phyloP scores from a whole-genome alignment of 2,888 invertebrate genomes.

The Zelleria hepariella region DNA sequence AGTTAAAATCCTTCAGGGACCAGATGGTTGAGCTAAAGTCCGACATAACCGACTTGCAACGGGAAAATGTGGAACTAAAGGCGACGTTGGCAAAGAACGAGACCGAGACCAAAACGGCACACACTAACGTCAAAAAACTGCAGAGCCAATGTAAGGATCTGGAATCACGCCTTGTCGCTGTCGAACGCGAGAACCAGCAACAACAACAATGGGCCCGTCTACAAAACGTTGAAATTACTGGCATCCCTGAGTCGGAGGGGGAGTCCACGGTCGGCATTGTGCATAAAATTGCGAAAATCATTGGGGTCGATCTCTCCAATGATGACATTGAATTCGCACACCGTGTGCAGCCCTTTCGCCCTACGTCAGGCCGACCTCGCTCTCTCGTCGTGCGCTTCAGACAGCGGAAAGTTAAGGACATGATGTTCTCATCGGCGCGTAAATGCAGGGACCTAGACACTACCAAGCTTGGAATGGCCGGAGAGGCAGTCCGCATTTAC shows the following conservation, averaged over 20 bases:
- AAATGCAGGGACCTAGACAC: not conserved
- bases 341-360: conserved; percentile 8
- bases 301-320: conserved; percentile 7
- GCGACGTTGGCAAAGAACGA: not conserved
- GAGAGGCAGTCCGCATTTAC: not conserved
- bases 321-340: conserved; percentile 12
- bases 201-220: conserved; percentile 12
- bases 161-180: not conserved
- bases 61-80: no score
- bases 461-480: not conserved
- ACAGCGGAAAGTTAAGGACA: not conserved
- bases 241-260: conserved; percentile 8
- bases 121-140: not conserved
- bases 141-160: not conserved
- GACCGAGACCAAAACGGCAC: not conserved
- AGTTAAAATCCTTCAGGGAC: no score
- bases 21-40: no score
- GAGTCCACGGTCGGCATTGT: conserved; percentile 9
- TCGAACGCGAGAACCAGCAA: not conserved
- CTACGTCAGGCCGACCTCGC: not conserved
- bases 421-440: not conserved
- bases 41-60: no score
- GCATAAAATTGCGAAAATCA: conserved; percentile 1
- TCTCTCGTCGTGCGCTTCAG: not conserved
- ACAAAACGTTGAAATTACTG: conserved; percentile 12